Evolutionary conservation across 2,113 vertebrate species (phyloP).

Genomic region (Steatornis caripensis): DNA sequence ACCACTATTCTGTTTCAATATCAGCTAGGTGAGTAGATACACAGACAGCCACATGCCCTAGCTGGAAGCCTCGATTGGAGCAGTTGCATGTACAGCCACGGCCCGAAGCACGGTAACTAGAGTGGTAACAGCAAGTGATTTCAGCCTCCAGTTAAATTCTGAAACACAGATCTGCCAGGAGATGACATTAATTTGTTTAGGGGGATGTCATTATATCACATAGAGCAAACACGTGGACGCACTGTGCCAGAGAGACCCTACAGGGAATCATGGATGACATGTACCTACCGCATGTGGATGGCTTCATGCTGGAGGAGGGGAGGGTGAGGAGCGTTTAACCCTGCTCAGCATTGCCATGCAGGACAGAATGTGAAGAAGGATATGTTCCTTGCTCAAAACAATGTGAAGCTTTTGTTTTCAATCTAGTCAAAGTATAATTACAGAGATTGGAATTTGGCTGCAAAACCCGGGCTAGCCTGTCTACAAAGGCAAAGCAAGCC

Average conservation of each 20-base stretch:
- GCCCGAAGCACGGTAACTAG: rapidly evolving
- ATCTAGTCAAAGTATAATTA: neutral
- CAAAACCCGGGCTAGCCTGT: neutral
- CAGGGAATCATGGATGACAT: rapidly evolving
- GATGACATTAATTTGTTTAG: neutral
- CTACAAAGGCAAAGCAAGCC: neutral
- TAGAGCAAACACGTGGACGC: neutral
- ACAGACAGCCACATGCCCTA: neutral
- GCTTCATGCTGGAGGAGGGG: neutral
- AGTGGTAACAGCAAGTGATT: rapidly evolving
- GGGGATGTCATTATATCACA: neutral
- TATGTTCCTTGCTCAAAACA: neutral
- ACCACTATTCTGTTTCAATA: rapidly evolving
- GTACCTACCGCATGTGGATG: neutral
- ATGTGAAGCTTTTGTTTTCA: neutral
- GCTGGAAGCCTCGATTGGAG: neutral
- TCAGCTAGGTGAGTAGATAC: neutral
- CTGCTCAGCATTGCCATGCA: neutral
- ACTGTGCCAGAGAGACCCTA: neutral
- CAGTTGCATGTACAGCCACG: too few relatives aligned
- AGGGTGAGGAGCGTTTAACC: neutral
- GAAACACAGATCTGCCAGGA: neutral
- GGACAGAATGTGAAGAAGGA: neutral
- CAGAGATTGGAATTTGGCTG: neutral
- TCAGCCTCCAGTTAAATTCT: neutral